These are phyloP conservation scores for Hyperopisus bebe DNA, from an alignment of 2,113 vertebrate species.

Conservation along the genomic window DNA sequence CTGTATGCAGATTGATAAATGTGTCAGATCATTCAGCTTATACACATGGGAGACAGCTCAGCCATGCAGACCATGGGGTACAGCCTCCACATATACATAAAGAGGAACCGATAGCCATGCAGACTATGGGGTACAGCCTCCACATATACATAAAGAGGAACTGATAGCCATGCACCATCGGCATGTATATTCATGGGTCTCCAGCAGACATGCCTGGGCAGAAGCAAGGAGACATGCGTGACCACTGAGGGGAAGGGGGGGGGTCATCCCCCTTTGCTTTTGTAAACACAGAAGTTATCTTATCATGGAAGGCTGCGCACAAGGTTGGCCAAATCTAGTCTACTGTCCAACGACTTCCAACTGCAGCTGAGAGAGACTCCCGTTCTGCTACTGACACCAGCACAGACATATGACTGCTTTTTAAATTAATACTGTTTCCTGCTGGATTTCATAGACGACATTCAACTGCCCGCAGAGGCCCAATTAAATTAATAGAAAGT, in stretches of 20 bases:
- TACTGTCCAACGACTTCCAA: neutral
- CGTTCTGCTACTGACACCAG: neutral
- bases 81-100: neutral
- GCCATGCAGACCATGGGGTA: neutral
- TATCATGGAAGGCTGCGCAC: neutral
- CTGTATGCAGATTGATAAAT: neutral
- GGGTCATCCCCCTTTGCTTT: neutral
- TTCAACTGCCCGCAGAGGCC: neutral
- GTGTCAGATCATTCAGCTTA: neutral
- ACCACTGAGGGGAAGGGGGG: neutral
- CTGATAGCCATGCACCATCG: neutral
- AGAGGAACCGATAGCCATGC: neutral
- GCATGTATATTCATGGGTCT: neutral
- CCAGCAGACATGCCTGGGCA: neutral
- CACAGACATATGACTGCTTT: neutral
- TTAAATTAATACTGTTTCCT: neutral
- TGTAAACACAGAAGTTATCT: neutral
- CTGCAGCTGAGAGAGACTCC: neutral
- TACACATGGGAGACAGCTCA: neutral
- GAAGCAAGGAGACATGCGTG: slow-evolving; percentile 19
- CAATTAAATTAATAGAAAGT: neutral
- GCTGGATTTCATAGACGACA: neutral
- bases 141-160: neutral
- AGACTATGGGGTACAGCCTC: no score
- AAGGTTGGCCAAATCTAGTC: neutral